A percentile compares a stretch with the other conserved stretches of the same genome.
Evolutionary conservation across 2,113 vertebrate species (phyloP).

Genomic region (Syrmaticus mikado): DNA sequence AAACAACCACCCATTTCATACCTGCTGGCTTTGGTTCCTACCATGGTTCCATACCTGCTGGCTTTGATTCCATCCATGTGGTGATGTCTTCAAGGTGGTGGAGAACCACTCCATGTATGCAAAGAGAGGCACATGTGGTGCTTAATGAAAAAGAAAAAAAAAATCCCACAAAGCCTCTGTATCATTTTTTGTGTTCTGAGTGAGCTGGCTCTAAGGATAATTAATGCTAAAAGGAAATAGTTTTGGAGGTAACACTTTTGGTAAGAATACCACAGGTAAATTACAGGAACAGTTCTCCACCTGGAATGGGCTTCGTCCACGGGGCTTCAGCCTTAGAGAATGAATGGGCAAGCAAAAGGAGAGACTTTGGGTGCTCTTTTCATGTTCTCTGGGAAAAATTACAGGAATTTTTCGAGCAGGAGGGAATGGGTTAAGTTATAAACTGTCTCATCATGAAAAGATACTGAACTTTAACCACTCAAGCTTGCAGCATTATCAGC

Average conservation of each 20-base stretch:
- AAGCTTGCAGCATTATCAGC: neutral
- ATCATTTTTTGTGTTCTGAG: neutral
- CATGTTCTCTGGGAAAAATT: slow-evolving; percentile 25
- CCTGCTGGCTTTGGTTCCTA: slow-evolving; percentile 23
- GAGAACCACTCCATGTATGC: neutral
- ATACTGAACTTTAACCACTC: neutral
- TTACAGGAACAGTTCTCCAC: slow-evolving; percentile 54
- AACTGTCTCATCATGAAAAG: neutral
- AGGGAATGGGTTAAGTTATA: slow-evolving; percentile 11
- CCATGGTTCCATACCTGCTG: neutral
- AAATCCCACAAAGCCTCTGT: neutral
- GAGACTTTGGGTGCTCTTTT: neutral
- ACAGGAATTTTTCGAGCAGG: slow-evolving; percentile 34
- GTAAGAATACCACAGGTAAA: slow-evolving; percentile 29
- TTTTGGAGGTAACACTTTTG: slow-evolving; percentile 49
- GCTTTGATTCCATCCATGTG: neutral
- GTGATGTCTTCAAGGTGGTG: slow-evolving; percentile 51
- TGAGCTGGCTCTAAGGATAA: neutral
- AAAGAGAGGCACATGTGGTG: neutral
- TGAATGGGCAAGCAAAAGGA: slow-evolving; percentile 1
- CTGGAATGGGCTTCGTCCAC: neutral
- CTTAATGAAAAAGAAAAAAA: neutral
- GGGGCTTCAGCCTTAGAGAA: neutral
- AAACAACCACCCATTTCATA: slow-evolving; percentile 12
- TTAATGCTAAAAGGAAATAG: slow-evolving; percentile 47